These are phyloP conservation scores for Drosophila macrothrix DNA, from an alignment of 2,888 invertebrate species.

Conservation along the genomic window DNA sequence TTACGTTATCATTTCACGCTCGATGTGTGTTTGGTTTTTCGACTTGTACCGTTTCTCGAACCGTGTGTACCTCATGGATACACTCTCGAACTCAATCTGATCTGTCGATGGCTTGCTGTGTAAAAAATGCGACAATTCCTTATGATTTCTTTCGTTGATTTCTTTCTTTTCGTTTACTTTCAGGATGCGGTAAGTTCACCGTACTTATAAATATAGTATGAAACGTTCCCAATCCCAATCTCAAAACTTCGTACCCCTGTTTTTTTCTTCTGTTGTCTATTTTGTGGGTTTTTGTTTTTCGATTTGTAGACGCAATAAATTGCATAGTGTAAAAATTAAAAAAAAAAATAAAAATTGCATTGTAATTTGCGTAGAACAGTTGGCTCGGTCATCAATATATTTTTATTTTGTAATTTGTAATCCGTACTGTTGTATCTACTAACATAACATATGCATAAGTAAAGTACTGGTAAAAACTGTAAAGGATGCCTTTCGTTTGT, in stretches of 20 bases:
- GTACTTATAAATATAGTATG: slow-evolving; percentile 43
- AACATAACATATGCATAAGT: slow-evolving; percentile 26
- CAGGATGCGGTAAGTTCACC: slow-evolving; percentile 85
- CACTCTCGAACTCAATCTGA: slow-evolving; percentile 13
- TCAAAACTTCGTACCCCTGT: slow-evolving; percentile 8
- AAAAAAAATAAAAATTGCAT: not conserved
- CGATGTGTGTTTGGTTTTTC: slow-evolving; percentile 17
- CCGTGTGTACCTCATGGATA: slow-evolving; percentile 30
- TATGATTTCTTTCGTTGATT: slow-evolving; percentile 77
- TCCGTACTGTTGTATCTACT: slow-evolving; percentile 40
- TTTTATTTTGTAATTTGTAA: slow-evolving; percentile 23
- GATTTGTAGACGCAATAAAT: slow-evolving; percentile 39
- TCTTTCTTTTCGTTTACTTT: slow-evolving; percentile 85
- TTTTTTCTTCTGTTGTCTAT: slow-evolving; percentile 4
- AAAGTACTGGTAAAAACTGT: slow-evolving; percentile 28
- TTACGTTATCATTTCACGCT: slow-evolving; percentile 35
- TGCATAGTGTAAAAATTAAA: slow-evolving; percentile 17
- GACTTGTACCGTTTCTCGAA: slow-evolving; percentile 16
- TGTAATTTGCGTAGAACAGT: slow-evolving; percentile 24
- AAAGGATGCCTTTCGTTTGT: slow-evolving; percentile 19
- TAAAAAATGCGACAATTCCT: slow-evolving; percentile 45
- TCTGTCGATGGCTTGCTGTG: slow-evolving; percentile 30
- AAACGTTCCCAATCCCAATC: slow-evolving; percentile 13
- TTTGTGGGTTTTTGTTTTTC: slow-evolving; percentile 37
- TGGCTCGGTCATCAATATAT: slow-evolving; percentile 27